A percentile compares a stretch with the other conserved stretches of the same genome.
These are phyloP conservation scores for Thymelicus acteon DNA, from an alignment of 2,888 invertebrate genomes.

Conservation along the genomic window DNA sequence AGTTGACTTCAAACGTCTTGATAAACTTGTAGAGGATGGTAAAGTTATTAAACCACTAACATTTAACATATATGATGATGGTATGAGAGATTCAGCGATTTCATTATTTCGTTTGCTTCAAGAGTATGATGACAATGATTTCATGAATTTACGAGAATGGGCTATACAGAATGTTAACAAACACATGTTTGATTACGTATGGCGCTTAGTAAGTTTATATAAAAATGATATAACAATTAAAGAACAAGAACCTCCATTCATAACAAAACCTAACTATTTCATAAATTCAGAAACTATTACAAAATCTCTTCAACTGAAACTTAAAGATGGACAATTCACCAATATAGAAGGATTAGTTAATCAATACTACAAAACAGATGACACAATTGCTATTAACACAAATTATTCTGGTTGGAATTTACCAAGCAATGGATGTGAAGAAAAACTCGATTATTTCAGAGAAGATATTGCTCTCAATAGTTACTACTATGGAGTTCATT, in stretches of 20 bases:
- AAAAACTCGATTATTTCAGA: conserved; percentile 85
- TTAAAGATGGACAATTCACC: conserved; percentile 51
- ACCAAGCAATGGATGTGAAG: conserved; percentile 72
- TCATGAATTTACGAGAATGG: conserved; percentile 65
- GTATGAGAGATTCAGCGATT: conserved; percentile 74
- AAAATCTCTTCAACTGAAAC: conserved; percentile 66
- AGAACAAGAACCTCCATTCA: conserved; percentile 72
- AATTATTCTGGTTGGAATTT: conserved; percentile 83
- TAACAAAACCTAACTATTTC: conserved; percentile 73
- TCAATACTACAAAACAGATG: conserved; percentile 55
- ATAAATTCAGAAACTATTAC: conserved; percentile 68
- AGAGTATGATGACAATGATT: conserved; percentile 63
- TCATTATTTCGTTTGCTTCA: conserved; percentile 74
- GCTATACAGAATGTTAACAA: conserved; percentile 72
- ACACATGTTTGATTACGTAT: conserved; percentile 78
- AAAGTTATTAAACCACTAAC: conserved; percentile 63
- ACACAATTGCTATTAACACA: conserved; percentile 61
- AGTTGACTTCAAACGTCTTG: conserved; percentile 55
- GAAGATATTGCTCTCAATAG: conserved; percentile 86
- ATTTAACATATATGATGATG: conserved; percentile 78
- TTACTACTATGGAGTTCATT: conserved; percentile 84
- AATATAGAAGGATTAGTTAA: conserved; percentile 54
- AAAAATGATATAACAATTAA: conserved; percentile 52
- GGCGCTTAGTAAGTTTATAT: conserved; percentile 71
- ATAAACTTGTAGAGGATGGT: conserved; percentile 57